Evolutionary conservation across 2,888 invertebrate genomes (phyloP).

Genomic region (Andrena bicolor): DNA sequence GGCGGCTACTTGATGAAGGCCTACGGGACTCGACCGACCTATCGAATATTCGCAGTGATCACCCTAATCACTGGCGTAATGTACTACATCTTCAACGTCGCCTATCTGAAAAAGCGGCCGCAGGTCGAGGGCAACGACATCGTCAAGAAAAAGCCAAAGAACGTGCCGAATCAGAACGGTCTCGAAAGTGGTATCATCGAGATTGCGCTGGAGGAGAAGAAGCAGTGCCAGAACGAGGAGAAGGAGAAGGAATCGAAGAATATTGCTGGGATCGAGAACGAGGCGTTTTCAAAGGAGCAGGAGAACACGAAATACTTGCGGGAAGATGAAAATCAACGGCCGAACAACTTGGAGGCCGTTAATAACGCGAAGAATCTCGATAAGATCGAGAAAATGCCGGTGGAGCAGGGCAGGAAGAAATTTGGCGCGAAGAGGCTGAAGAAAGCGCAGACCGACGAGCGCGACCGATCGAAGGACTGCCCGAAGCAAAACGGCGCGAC

Average conservation of each 20-base stretch:
- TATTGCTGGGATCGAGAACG: slow-evolving; percentile 61
- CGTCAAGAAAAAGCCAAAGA: slow-evolving; percentile 86
- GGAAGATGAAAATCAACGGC: slow-evolving; percentile 17
- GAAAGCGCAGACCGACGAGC: slow-evolving; percentile 24
- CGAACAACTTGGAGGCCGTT: slow-evolving; percentile 70
- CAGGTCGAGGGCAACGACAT: slow-evolving; percentile 87
- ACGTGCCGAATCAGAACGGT: slow-evolving; percentile 49
- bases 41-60: slow-evolving; percentile 89
- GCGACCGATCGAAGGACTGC: slow-evolving; percentile 26
- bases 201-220: slow-evolving; percentile 64
- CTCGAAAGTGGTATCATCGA: slow-evolving; percentile 63
- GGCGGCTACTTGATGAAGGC: slow-evolving; percentile 92
- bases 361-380: slow-evolving; percentile 79
- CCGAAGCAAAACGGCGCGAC: slow-evolving; percentile 54
- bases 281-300: slow-evolving; percentile 56
- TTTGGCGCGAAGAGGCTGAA: slow-evolving; percentile 28
- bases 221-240: slow-evolving; percentile 25
- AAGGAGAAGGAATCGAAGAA: slow-evolving; percentile 46
- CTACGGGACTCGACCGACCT: slow-evolving; percentile 90
- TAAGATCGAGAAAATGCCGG: slow-evolving; percentile 66
- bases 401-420: slow-evolving; percentile 22
- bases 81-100: slow-evolving; percentile 89
- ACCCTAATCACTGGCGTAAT: slow-evolving; percentile 89
- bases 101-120: slow-evolving; percentile 88
- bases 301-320: slow-evolving; percentile 31